Base-by-base conservation (phyloP, 2,113 vertebrate species). In the Nipponia nippon region DNA sequence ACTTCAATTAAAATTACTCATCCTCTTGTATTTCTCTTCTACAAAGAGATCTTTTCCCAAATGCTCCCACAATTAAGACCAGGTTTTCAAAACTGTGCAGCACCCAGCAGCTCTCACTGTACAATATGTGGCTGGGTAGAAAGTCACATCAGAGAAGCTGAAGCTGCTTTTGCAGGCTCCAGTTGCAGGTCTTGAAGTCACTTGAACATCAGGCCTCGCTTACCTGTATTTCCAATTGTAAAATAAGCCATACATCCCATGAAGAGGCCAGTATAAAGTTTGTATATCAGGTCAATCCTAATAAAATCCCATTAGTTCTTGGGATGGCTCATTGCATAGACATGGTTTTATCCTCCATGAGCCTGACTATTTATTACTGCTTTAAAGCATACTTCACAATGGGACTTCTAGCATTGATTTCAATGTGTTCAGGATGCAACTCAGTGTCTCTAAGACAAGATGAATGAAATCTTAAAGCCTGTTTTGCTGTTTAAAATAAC, bases 171-270 rank as follows among this genome's bases (percentile, higher is more conserved):
- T 70, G 44, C 20, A 67, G 27, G 21, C 14, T 71, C 32, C 29
- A 55, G 16, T 21, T 36, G 26, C 58, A 65, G 40, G 8, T 76
- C 30, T 6, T 58, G 44, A 72, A 58, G 13, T 83, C 19, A 59
- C 79, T 36, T 49, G 69, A 79, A 46, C 22, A 75, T 3, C 17
- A 69, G 17, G 16, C 12, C 5, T 10, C 3, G 2, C 8, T 25
- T 21, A 34, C 3, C 61, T 0, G 0, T 27, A 30, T 67, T 70
- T 50, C 15, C 42, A 83, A 13, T 8, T 76, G 16, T 49, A 84
- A 92, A 93, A 92, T 61, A 85, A 94, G 70, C 7, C 26, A 52
- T 13, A 87, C 0, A 3, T 38, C 27, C 25, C 34, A 56, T 3
- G 19, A 87, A 93, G 16, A 82, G 32, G 30, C 47, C 30, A 42